Percentiles rank a stretch among this genome's conserved stretches.
Conservation (phyloP, 1,140 invertebrate genomes). For the Platorchestia sp. region DNA sequence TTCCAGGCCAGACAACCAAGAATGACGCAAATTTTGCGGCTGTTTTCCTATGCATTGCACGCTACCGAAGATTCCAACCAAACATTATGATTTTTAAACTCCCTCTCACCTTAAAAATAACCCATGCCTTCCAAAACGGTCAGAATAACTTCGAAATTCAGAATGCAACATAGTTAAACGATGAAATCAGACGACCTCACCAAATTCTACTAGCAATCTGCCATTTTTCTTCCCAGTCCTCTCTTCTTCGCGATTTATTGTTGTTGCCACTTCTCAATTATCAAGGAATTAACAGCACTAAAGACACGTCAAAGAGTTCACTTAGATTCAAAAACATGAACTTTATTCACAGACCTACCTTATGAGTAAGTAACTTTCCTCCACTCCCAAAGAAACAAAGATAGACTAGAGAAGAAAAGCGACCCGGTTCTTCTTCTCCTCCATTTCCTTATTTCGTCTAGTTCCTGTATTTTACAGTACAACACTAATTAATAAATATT, state of each 20-base stretch:
- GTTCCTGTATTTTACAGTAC: slow-evolving; percentile 21
- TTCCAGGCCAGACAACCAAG: background rate
- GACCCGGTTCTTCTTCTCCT: slow-evolving; percentile 55
- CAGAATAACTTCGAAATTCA: background rate
- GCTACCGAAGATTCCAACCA: background rate
- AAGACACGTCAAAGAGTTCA: background rate
- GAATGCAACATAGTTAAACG: background rate
- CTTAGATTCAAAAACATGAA: background rate
- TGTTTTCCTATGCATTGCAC: background rate
- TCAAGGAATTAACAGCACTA: background rate
- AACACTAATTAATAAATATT: background rate
- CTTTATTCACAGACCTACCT: slow-evolving; percentile 15
- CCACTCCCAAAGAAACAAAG: slow-evolving; percentile 34
- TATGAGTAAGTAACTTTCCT: slow-evolving; percentile 13
- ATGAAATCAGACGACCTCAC: background rate
- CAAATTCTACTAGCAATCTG: slow-evolving; percentile 19
- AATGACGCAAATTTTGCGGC: background rate
- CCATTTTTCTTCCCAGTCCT: slow-evolving; percentile 51
- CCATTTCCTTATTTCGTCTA: slow-evolving; percentile 53
- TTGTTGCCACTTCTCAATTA: slow-evolving; percentile 44
- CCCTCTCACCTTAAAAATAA: background rate
- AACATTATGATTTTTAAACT: background rate
- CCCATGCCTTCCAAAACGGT: background rate
- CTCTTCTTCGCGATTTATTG: slow-evolving; percentile 53
- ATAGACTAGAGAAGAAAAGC: slow-evolving; percentile 52